phyloP scores from a whole-genome alignment of 2,113 vertebrate species.

The Pan paniscus region DNA sequence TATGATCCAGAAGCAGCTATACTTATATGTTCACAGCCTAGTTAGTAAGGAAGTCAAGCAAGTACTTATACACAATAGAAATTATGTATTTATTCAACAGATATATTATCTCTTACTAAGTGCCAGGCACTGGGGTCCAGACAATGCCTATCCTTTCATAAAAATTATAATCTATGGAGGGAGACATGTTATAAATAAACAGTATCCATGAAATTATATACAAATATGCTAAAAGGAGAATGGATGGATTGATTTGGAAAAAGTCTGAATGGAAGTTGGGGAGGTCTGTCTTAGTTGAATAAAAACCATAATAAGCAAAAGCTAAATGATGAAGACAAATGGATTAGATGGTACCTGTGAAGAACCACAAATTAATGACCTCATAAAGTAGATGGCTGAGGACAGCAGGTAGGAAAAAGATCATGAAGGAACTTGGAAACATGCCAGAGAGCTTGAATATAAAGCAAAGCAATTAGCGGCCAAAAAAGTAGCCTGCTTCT shows the following conservation, averaged over 20 bases:
- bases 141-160: neutral
- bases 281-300: neutral
- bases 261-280: neutral
- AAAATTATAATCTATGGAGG: neutral
- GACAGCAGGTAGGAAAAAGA: neutral
- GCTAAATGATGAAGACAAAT: neutral
- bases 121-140: neutral
- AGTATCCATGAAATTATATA: neutral
- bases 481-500: neutral
- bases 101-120: neutral
- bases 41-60: neutral
- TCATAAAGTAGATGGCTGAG: neutral
- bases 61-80: neutral
- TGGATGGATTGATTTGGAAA: neutral
- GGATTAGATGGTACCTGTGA: neutral
- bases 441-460: neutral
- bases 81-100: slow-evolving; percentile 1
- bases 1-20: too few species aligned
- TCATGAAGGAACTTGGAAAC: neutral
- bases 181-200: neutral
- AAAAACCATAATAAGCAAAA: neutral
- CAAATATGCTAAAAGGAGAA: neutral
- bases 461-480: neutral
- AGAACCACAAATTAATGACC: neutral
- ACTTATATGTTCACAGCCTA: neutral